Evolutionary conservation across 2,888 invertebrate species (phyloP).

Genomic region (Agrotis segetum): DNA sequence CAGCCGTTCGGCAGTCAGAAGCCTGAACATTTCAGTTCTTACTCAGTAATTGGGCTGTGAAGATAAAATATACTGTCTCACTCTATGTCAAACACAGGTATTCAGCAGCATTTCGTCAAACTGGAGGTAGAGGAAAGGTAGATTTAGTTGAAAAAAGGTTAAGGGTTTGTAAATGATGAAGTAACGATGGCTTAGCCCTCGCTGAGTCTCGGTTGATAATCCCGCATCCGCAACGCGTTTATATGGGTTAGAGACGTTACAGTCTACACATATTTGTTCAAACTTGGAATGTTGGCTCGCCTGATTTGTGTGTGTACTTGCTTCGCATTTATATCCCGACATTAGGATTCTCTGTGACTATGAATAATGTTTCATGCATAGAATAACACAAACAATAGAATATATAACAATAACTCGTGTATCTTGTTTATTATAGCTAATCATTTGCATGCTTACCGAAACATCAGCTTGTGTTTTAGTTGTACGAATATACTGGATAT

Average conservation of each 20-base stretch:
- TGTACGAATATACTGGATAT: no score
- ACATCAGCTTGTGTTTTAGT: slow-evolving; percentile 1
- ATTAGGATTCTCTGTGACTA: slow-evolving; percentile 50
- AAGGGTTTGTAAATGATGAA: no score
- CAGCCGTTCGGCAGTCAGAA: no score
- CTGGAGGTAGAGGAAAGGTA: no score
- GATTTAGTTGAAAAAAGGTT: no score
- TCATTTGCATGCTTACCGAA: slow-evolving; percentile 38
- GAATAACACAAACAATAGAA: slow-evolving; percentile 49
- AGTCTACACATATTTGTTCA: slow-evolving; percentile 35
- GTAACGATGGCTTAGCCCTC: slow-evolving; percentile 28
- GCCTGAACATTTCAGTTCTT: no score
- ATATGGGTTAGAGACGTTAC: slow-evolving; percentile 28
- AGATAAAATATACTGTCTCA: no score
- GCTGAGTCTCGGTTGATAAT: slow-evolving; percentile 47
- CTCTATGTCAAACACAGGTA: no score
- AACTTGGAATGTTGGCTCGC: slow-evolving; percentile 39
- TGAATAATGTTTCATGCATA: slow-evolving; percentile 51
- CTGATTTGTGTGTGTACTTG: slow-evolving; percentile 54
- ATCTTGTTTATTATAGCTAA: slow-evolving; percentile 21
- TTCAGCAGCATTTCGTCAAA: no score
- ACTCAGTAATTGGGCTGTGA: no score
- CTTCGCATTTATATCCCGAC: slow-evolving; percentile 44
- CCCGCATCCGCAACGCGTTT: slow-evolving; percentile 51
- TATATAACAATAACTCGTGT: slow-evolving; percentile 33